Base-by-base conservation (phyloP, 2,113 vertebrate species). In the Apodemus sylvaticus region DNA sequence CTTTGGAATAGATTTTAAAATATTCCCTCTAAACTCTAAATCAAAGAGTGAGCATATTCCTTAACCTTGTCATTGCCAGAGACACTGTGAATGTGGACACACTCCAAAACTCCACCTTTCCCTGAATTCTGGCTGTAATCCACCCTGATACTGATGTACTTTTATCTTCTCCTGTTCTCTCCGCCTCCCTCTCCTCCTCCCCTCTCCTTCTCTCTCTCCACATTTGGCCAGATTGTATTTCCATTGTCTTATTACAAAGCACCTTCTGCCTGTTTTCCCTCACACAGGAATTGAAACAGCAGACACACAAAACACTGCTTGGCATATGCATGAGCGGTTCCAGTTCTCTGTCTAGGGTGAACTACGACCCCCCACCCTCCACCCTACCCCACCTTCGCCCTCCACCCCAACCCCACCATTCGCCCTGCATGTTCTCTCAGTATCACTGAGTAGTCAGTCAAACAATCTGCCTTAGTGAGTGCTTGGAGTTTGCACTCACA, bases 401-500 rank as follows among this genome's bases (percentile, higher is more conserved):
- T 55, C 42, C 39, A 60, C 0, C 58, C 58, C 20, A 20, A 7
- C 60, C 64, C 24, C 24, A 26, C 62, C 62, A 48, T 17, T 60
- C 42, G 31, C 17, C 0, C 39, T 73, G 1, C 4, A 17, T 58
- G 19, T 8, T 85, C 71, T 48, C 45, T n/a, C 82, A 48, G 62
- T 68, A 51, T 85, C 83, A 55, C 34, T 55, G 78, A 83, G 39
- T 17, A 76, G 42, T 31, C 34, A 93, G 13, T 45, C 71, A 76
- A 68, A 34, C 0, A 0, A 20, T 48, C 39, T 29, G 9, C 5
- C 2, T 0, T 2, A 13, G 79, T 1, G 3, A 36, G 14, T 24
- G 13, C 22, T 58, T 64, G 6, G 48, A 34, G 2, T 31, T 60
- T 62, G 39, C 24, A 74, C 31, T 70, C 12, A 26, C 0, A 17